Percentiles rank a stretch among this genome's conserved stretches.
Conservation (phyloP, 1,140 invertebrate species). For the Diachasmimorpha longicaudata region DNA sequence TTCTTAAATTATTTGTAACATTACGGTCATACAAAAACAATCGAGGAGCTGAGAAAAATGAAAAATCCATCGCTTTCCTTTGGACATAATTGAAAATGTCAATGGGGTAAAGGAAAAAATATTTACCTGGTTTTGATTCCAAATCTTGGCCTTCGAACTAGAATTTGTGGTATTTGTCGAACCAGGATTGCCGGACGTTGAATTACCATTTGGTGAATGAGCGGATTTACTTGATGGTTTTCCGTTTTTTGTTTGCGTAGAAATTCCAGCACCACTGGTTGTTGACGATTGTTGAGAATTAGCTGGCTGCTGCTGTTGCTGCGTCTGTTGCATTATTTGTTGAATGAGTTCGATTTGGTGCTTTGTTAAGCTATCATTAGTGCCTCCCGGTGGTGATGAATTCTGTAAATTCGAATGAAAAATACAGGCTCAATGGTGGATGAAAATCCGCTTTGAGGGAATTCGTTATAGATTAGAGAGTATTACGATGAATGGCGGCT, state of each 20-base stretch:
- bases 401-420: constrained; percentile 47
- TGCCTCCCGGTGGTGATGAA: constrained; percentile 58
- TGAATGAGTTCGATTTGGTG: constrained; percentile 79
- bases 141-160: constrained; percentile 58
- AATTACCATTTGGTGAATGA: constrained; percentile 41
- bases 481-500: neutral
- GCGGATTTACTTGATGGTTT: constrained; percentile 51
- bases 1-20: no score
- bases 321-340: constrained; percentile 79
- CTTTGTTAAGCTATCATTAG: constrained; percentile 72
- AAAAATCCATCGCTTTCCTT: no score
- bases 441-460: neutral
- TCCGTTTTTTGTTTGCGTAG: constrained; percentile 48
- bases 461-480: neutral
- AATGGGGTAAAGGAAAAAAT: neutral
- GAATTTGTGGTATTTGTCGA: constrained; percentile 44
- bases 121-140: constrained; percentile 57
- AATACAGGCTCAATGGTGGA: neutral
- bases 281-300: constrained; percentile 34
- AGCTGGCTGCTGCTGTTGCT: constrained; percentile 52
- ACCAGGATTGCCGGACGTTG: constrained; percentile 41
- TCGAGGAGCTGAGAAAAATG: no score
- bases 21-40: no score
- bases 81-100: neutral
- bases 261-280: constrained; percentile 41